Evolutionary conservation across 2,113 vertebrate species (phyloP), one percentile per base, ranked within the genome.

Genomic region (Barnardius zonarius): DNA sequence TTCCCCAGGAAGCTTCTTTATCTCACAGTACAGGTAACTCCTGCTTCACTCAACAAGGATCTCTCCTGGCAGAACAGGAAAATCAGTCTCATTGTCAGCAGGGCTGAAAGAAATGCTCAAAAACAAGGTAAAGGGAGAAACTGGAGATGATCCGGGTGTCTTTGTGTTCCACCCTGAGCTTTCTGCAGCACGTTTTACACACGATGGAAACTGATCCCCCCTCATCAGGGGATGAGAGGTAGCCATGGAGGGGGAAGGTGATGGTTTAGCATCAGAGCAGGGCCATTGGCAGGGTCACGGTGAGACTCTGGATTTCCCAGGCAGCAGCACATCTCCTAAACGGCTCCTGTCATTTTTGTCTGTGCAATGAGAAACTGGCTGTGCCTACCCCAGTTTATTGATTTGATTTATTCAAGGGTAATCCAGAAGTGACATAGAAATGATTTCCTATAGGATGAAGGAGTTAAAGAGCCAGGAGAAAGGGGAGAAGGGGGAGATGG

Each of bases 61-160:
- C 17, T 59, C 54, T 86, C 15, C 88, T 16, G 51, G 88, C 46
- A 83, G 83, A 97, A 95, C 94, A 93, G 88, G 94, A 94, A 96
- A 92, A 90, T 88, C 83, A 67, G 37, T 83, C 46, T 75, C 46
- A 43, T 7, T 8, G 1, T 73, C 79, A 92, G 69, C 49, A 63
- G 64, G 17, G 51, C 59, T 92, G 83, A 83, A 86, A 92, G 46
- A 90, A 86, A 57, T 0, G 1, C 64, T 86, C n/a, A 48, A 37
- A 89, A 92, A 93, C 15, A 80, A 51, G 6, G 7, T 37, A 33
- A 95, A 93, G 28, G 37, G 10, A 52, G 63, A 49, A 63, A 22
- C 0, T 8, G 28, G 82, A 74, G 54, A 59, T 90, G 52, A 49
- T 54, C 49, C 18, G 68, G 27, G 19, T 22, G 25, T 13, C 25